phyloP scores from a whole-genome alignment of 2,113 vertebrate genomes.

The Pao palembangensis region DNA sequence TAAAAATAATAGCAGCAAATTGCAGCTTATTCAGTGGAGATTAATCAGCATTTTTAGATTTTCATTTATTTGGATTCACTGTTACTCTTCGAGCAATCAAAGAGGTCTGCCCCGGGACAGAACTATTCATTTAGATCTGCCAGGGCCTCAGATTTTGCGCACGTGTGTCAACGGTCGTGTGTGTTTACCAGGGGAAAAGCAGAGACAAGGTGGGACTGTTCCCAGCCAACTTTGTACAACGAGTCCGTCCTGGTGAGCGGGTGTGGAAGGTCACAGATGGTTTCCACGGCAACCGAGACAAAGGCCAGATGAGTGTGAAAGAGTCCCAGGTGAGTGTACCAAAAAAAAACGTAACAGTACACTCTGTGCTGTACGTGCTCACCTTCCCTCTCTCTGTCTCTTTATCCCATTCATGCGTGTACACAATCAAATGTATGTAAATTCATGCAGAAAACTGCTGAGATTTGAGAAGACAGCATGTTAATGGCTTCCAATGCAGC shows the following conservation, averaged over 20 bases:
- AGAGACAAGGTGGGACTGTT: conserved; percentile 86
- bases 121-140: conserved; percentile 18
- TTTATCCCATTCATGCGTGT: not conserved
- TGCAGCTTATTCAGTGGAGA: too few relatives aligned
- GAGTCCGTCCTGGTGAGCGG: conserved; percentile 85
- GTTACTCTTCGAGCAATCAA: not conserved
- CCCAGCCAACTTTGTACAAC: conserved; percentile 91
- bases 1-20: not conserved
- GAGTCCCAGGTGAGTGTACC: conserved; percentile 81
- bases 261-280: conserved; percentile 85
- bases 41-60: too few relatives aligned
- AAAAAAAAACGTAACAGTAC: not conserved
- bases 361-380: too few relatives aligned
- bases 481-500: conserved; percentile 14
- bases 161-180: conserved; percentile 24
- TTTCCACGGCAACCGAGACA: conserved; percentile 83
- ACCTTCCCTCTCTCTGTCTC: too few relatives aligned
- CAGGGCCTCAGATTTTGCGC: conserved; percentile 21
- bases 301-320: conserved; percentile 86
- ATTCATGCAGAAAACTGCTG: conserved; percentile 53
- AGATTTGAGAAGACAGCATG: conserved; percentile 34
- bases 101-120: not conserved
- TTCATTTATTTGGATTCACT: not conserved
- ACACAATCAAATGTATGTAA: conserved; percentile 45
- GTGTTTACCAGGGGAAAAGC: conserved; percentile 81